Conservation (phyloP, 2,888 invertebrate species). For the Nematopogon swammerdamellus region DNA sequence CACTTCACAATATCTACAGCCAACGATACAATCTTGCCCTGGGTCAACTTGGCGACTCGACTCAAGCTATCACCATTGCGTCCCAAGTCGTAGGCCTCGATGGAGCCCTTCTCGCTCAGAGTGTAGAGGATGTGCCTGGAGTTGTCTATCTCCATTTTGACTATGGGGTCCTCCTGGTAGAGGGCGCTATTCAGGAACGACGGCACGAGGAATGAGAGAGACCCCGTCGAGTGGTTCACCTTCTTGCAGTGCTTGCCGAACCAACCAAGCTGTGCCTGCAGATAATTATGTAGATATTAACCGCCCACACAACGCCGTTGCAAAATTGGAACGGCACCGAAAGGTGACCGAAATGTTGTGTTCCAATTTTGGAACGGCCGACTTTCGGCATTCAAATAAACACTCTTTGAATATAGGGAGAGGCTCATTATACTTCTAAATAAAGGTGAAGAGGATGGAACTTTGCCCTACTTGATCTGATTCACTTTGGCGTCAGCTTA, state of each 20-base stretch:
- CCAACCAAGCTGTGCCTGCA: constrained; percentile 85
- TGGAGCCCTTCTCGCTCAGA: constrained; percentile 83
- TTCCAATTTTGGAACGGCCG: too few relatives aligned
- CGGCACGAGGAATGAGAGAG: constrained; percentile 84
- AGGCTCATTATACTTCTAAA: too few relatives aligned
- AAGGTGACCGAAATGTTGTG: too few relatives aligned
- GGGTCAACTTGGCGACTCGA: constrained; percentile 70
- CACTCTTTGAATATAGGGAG: too few relatives aligned
- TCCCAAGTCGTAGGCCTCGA: constrained; percentile 89
- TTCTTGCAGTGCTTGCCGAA: constrained; percentile 94
- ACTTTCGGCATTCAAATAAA: too few relatives aligned
- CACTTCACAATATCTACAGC: constrained; percentile 83
- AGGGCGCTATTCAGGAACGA: constrained; percentile 84
- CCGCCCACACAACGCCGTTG: too few relatives aligned
- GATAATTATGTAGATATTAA: too few relatives aligned
- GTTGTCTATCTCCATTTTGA: constrained; percentile 86
- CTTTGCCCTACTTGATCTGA: too few relatives aligned
- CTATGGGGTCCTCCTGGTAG: constrained; percentile 84
- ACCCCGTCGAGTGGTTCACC: constrained; percentile 88
- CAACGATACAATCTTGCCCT: constrained; percentile 69
- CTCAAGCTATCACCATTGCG: constrained; percentile 68
- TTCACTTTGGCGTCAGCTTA: too few relatives aligned
- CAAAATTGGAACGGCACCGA: too few relatives aligned
- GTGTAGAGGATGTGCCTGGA: constrained; percentile 86
- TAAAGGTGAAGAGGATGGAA: too few relatives aligned